A percentile compares a stretch with the other conserved stretches of the same genome.
Conservation (phyloP, 2,113 vertebrate species). For the Tauraco erythrolophus region DNA sequence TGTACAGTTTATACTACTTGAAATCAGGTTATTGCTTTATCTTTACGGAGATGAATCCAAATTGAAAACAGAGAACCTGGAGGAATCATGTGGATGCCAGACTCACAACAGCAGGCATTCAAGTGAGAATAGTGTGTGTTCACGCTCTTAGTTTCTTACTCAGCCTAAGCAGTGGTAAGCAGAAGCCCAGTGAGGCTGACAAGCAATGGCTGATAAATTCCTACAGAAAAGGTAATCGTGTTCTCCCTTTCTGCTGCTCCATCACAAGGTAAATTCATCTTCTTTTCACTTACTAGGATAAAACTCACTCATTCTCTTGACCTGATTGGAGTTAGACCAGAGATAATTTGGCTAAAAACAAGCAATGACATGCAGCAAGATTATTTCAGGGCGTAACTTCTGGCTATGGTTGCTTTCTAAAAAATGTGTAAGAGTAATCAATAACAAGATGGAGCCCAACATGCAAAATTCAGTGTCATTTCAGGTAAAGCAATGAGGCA, state of each 20-base stretch:
- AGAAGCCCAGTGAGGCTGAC: not conserved
- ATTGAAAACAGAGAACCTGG: conserved; percentile 63
- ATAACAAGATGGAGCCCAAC: not conserved
- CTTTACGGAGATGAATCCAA: conserved; percentile 60
- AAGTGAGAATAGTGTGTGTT: not conserved
- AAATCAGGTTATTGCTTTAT: conserved; percentile 61
- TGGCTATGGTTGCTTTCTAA: not conserved
- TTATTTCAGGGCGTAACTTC: conserved; percentile 13
- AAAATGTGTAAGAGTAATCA: not conserved
- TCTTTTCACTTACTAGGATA: not conserved
- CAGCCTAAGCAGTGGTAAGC: not conserved
- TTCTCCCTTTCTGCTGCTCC: not conserved
- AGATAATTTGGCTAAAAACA: not conserved
- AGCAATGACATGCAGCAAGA: not conserved
- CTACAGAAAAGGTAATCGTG: not conserved
- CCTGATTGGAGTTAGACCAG: not conserved
- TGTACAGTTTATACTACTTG: conserved; percentile 35
- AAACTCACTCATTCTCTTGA: not conserved
- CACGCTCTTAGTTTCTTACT: not conserved
- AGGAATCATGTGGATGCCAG: conserved; percentile 9
- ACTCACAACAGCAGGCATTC: not conserved
- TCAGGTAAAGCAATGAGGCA: not conserved
- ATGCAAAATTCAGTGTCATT: not conserved
- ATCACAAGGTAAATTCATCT: not conserved
- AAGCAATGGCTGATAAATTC: not conserved